Base-by-base conservation (phyloP, 2,888 invertebrate genomes). In the Leistus spinibarbis region DNA sequence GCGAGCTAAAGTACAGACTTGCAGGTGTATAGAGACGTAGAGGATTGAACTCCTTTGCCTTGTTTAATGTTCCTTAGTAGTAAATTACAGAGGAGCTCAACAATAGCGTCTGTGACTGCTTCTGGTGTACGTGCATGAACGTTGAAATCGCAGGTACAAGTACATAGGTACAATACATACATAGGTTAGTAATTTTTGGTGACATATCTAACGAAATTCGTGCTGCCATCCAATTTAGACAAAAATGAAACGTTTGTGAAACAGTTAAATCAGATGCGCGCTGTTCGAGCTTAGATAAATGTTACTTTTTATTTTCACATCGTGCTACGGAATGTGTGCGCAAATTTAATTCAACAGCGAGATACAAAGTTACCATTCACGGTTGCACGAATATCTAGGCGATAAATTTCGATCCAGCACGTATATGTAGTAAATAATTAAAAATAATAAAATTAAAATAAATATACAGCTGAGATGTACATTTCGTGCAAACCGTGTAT, bases 311-410 rank as follows among this genome's bases (percentile, higher is more conserved):
- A 65, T 72, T 72, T 57, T 23, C 20, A 40, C 53, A 54, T 62
- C 54, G 40, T 19, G 64, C 62, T 60, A 40, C 67, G 73, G 67
- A 23, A 73, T 73, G 67, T 67, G 64, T 67, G 66, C 67, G 73
- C 67, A 73, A 67, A 73, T 67, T 73, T 73, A 73, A 73, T 73
- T 73, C 54, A 23, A 40, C 72, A 62, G 19, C 53, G 67, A 73
- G 64, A 73, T 73, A 73, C 53, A 67, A 73, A 73, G 67, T 73
- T 73, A 67, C 64, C 62, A 60, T 60, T 60, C 60, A 69, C 53
- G 23, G 57, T 69, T 60, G 53, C 69, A 62, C 62, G 62, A 62
- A 69, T 69, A 69, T 69, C 69, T 60, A 19, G 9, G 40, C 54
- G 27, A 72, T 72, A 66, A 72, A 66, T 72, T 72, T 56, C 56